phyloP scores from a whole-genome alignment of 2,888 invertebrate genomes.

The Onthophagus sagittarius region DNA sequence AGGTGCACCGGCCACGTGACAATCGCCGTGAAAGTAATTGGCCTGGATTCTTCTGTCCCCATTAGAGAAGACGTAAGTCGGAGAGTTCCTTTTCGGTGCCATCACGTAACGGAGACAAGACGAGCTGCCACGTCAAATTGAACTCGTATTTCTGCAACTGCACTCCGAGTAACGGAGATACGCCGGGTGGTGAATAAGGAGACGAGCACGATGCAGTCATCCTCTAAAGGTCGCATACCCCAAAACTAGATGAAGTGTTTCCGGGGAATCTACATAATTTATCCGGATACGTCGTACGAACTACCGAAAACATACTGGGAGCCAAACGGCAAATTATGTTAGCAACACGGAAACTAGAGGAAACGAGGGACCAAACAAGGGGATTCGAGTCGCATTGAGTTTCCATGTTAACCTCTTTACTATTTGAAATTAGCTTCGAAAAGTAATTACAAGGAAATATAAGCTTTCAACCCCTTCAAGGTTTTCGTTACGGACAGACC shows the following conservation, averaged over 20 bases:
- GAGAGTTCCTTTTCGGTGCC: background rate
- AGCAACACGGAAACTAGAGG: background rate
- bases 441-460: background rate
- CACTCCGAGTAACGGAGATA: background rate
- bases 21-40: constrained; percentile 1
- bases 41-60: constrained; percentile 2
- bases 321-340: background rate
- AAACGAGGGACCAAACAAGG: background rate
- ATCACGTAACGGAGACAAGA: background rate
- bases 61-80: background rate
- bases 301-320: background rate
- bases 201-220: background rate
- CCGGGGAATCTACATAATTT: background rate
- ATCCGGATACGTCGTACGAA: background rate
- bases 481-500: background rate
- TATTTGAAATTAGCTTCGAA: background rate
- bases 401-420: background rate
- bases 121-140: constrained; percentile 5
- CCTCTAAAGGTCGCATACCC: background rate
- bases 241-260: background rate
- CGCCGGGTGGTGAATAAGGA: constrained; percentile 1
- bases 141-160: constrained; percentile 6
- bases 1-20: background rate
- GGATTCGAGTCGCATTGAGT: background rate
- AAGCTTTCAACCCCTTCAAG: background rate